Evolutionary conservation across 2,888 invertebrate genomes (phyloP).

Genomic region (Ophion obscuratus): DNA sequence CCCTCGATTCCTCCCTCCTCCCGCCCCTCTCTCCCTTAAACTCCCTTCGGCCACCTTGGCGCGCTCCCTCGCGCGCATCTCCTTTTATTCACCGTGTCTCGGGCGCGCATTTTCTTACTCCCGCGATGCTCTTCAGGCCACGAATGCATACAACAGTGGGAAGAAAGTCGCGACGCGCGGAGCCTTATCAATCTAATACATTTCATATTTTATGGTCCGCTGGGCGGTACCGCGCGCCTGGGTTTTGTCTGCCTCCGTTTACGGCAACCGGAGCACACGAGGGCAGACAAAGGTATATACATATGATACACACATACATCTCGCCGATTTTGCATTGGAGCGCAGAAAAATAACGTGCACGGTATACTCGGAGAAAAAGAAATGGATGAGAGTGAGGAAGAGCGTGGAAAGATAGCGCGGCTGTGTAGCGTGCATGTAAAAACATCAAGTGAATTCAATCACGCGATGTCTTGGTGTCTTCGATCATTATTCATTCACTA

Average conservation of each 20-base stretch:
- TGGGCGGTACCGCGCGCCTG: constrained; percentile 60
- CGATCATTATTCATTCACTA: too few species aligned
- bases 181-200: constrained; percentile 80
- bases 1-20: constrained; percentile 8
- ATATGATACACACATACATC: background rate
- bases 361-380: background rate
- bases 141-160: constrained; percentile 40
- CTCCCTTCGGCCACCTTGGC: constrained; percentile 23
- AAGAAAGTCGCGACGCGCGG: constrained; percentile 46
- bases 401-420: constrained; percentile 22
- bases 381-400: constrained; percentile 16
- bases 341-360: background rate
- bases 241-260: constrained; percentile 55
- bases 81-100: constrained; percentile 41
- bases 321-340: constrained; percentile 19
- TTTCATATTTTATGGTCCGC: constrained; percentile 79
- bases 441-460: constrained; percentile 61
- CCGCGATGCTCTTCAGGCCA: constrained; percentile 38
- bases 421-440: background rate
- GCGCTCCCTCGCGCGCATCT: background rate
- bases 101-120: constrained; percentile 41
- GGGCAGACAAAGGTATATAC: background rate
- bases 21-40: background rate
- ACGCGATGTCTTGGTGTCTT: constrained; percentile 40
- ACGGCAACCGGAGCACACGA: constrained; percentile 33